Evolutionary conservation across 2,113 vertebrate species (phyloP).

Genomic region (Tupaia tana): DNA sequence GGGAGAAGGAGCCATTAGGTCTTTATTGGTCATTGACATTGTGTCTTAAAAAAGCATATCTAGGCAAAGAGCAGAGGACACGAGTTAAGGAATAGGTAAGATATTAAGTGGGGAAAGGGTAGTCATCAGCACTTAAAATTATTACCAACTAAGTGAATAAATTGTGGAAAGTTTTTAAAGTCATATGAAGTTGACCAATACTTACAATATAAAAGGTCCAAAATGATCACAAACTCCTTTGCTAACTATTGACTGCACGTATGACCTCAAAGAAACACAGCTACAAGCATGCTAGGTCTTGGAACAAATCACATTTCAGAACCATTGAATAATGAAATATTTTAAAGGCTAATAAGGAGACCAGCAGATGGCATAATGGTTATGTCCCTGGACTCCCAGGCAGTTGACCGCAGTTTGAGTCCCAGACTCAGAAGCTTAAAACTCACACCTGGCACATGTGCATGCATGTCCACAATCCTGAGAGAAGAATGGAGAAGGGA

Average conservation of each 20-base stretch:
- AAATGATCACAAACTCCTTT: not conserved
- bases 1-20: not conserved
- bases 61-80: not conserved
- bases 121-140: not conserved
- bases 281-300: not conserved
- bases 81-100: not conserved
- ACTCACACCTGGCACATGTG: too few relatives aligned
- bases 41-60: not conserved
- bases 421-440: too few relatives aligned
- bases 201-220: not conserved
- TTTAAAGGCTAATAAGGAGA: too few relatives aligned
- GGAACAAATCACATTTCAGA: conserved; percentile 23
- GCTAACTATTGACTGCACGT: not conserved
- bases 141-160: conserved; percentile 24
- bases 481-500: too few relatives aligned
- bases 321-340: not conserved
- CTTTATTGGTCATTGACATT: not conserved
- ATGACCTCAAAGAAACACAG: not conserved
- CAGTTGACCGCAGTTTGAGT: too few relatives aligned
- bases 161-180: not conserved
- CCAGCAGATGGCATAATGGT: not conserved
- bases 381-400: not conserved
- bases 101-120: not conserved
- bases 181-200: not conserved
- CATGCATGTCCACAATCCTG: too few relatives aligned